Conservation (phyloP, 2,888 invertebrate genomes). For the Tachina grossa region DNA sequence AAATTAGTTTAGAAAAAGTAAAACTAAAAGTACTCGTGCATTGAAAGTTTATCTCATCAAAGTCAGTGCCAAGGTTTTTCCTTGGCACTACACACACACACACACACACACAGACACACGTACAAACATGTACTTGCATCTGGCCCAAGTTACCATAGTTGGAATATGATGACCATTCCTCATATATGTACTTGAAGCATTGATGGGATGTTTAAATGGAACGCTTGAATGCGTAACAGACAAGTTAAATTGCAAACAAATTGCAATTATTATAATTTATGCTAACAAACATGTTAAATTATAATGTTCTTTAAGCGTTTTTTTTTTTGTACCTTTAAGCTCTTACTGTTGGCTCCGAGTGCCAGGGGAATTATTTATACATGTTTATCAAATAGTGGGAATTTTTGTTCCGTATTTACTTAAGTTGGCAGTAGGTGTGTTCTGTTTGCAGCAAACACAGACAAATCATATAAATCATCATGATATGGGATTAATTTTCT, state of each 20-base stretch:
- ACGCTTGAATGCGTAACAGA: slow-evolving; percentile 67
- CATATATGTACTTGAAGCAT: slow-evolving; percentile 11
- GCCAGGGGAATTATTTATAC: slow-evolving; percentile 11
- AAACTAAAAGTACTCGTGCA: background rate
- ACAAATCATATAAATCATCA: slow-evolving; percentile 47
- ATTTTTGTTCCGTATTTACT: slow-evolving; percentile 48
- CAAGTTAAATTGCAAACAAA: slow-evolving; percentile 68
- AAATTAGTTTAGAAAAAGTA: slow-evolving; percentile 52
- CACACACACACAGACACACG: background rate
- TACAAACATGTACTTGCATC: background rate
- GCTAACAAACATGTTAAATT: slow-evolving; percentile 69
- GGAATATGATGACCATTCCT: slow-evolving; percentile 33
- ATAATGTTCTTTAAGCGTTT: slow-evolving; percentile 48
- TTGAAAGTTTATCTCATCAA: slow-evolving; percentile 52
- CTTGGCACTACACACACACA: background rate
- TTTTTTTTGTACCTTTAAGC: background rate
- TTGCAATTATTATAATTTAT: slow-evolving; percentile 71
- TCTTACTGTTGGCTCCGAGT: background rate
- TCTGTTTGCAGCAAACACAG: slow-evolving; percentile 26
- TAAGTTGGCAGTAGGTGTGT: slow-evolving; percentile 60
- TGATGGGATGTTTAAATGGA: slow-evolving; percentile 37
- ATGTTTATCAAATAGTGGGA: slow-evolving; percentile 53
- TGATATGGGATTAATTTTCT: slow-evolving; percentile 46
- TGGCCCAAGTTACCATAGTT: slow-evolving; percentile 1
- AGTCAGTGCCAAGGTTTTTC: background rate